These are phyloP conservation scores for Theonella swinhoei DNA, from an alignment of 37 sponge, comb jelly and placozoan species.

Conservation along the genomic window DNA sequence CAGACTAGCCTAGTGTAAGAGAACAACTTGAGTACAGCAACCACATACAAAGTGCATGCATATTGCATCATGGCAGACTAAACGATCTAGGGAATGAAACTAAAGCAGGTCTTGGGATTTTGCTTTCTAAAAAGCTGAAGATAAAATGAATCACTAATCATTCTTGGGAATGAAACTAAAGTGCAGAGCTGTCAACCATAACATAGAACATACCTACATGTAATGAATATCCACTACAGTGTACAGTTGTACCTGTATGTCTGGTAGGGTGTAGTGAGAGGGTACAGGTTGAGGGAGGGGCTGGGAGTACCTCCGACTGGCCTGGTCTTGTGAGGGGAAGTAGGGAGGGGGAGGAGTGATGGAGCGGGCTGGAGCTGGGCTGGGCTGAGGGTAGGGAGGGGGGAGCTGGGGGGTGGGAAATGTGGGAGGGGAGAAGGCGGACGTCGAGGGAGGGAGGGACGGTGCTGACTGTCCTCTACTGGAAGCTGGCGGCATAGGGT, in stretches of 20 bases:
- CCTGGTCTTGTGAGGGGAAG: not conserved
- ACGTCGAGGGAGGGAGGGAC: not conserved
- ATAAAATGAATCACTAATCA: not conserved
- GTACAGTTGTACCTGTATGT: slow-evolving; percentile 1
- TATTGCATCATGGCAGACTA: slow-evolving; percentile 46
- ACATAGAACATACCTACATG: too few relatives aligned
- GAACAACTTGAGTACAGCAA: not conserved
- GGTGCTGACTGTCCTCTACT: not conserved
- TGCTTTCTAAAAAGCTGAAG: too few relatives aligned
- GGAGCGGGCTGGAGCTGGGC: not conserved
- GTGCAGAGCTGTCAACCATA: too few relatives aligned
- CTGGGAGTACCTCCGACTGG: not conserved
- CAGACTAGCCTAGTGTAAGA: slow-evolving; percentile 20
- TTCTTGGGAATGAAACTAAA: too few relatives aligned
- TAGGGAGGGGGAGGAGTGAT: slow-evolving; percentile 24
- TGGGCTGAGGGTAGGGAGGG: slow-evolving; percentile 32
- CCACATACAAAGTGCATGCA: not conserved
- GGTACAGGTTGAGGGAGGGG: not conserved
- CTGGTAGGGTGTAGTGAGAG: not conserved
- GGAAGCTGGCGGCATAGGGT: not conserved
- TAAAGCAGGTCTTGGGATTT: not conserved
- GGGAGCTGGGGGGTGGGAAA: slow-evolving; percentile 6
- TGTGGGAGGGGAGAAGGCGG: not conserved
- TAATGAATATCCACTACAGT: too few relatives aligned
- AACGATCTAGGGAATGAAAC: slow-evolving; percentile 26